Evolutionary conservation across 2,113 vertebrate species (phyloP), one percentile per base, ranked within the genome.

Genomic region (Aramus guarauna): DNA sequence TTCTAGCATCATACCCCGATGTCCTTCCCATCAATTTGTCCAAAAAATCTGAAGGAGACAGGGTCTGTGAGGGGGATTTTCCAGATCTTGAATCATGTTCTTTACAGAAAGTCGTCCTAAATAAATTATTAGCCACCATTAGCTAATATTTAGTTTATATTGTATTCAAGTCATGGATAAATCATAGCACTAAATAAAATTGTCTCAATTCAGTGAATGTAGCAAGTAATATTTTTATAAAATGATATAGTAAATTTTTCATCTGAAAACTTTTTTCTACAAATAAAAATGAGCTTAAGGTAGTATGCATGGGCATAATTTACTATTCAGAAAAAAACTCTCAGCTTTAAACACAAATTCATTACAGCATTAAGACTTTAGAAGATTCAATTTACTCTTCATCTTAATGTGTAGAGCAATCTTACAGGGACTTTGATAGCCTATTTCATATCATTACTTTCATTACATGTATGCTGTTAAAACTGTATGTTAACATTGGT

Each of bases 21-120:
- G 99, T 99, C 95, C 98, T 99, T 96, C 99, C 99, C 99, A 99
- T 99, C 96, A 99, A 98, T 96, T 99, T 99, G 97, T 99, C 99
- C 98, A 99, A 98, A 98, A 99, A 99, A 98, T 99, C 99, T 84
- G 99, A 99, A 88, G 99, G 99, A 97, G 99, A 99, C 98, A 99
- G 98, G 94, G 98, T 98, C 97, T 98, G 98, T 66, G 99, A 98
- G 96, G 99, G 98, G 93, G 98, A 98, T 98, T 98, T 98, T 92
- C 98, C 98, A 97, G 99, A 98, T 98, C 99, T 99, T 97, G 99
- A 98, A 97, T 99, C 99, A 98, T 99, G 98, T 98, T 99, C 99
- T 98, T 99, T 99, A 98, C 99, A 99, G 97, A 98, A 98, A 97
- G 97, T 97, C 90, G 97, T 96, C 98, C 99, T 99, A 98, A 97